These are phyloP conservation scores for Fragum sueziense DNA, from an alignment of 2,888 invertebrate species.

Conservation along the genomic window DNA sequence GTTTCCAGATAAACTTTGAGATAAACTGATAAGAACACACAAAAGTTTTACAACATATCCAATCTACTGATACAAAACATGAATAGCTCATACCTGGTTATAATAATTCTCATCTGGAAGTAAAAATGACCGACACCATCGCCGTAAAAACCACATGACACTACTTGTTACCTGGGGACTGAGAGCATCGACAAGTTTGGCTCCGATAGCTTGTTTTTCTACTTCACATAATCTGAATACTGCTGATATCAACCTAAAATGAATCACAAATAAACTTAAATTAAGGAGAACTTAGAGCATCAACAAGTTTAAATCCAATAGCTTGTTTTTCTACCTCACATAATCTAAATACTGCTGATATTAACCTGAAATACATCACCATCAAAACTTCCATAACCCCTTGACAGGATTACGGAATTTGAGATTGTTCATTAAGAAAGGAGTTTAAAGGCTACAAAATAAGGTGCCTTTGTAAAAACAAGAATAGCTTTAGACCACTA, in stretches of 20 bases:
- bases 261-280: too few relatives aligned
- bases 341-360: conserved; percentile 88
- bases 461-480: too few relatives aligned
- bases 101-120: conserved; percentile 86
- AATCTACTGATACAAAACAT: too few relatives aligned
- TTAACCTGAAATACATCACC: conserved; percentile 84
- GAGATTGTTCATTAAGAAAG: too few relatives aligned
- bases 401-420: too few relatives aligned
- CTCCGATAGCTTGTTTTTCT: conserved; percentile 88
- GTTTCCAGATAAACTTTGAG: too few relatives aligned
- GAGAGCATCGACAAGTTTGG: conserved; percentile 87
- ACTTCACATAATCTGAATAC: conserved; percentile 90
- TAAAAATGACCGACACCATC: conserved; percentile 90
- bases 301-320: conserved; percentile 87
- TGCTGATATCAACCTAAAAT: conserved; percentile 86
- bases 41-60: too few relatives aligned
- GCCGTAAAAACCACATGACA: conserved; percentile 90
- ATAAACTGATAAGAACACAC: too few relatives aligned
- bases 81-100: conserved; percentile 85
- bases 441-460: too few relatives aligned
- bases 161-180: conserved; percentile 92
- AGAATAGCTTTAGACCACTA: too few relatives aligned
- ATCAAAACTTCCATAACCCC: too few relatives aligned
- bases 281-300: conserved; percentile 90
- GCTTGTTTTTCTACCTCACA: conserved; percentile 90